Evolutionary conservation across 2,797 vertebrate genomes (phyloP).

Genomic region (Neoniphon sammara): DNA sequence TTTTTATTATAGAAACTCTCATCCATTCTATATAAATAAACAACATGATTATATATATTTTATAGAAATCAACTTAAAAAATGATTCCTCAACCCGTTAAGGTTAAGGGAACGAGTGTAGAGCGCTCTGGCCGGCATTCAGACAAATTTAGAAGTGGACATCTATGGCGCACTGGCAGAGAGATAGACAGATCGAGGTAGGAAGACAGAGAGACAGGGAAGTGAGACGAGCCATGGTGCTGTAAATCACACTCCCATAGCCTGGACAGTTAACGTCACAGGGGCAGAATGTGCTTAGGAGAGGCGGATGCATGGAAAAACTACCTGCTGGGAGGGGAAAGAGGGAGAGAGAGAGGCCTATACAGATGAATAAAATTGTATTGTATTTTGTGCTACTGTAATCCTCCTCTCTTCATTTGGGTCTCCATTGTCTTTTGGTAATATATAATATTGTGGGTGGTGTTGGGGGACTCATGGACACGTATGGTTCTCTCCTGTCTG

Average conservation of each 20-base stretch:
- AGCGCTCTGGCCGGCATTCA: constrained; percentile 62
- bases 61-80: constrained; percentile 13
- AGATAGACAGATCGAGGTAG: constrained; percentile 24
- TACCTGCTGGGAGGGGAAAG: constrained; percentile 7
- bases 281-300: constrained; percentile 50
- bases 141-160: constrained; percentile 82
- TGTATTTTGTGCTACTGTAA: background rate
- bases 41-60: background rate
- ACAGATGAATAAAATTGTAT: background rate
- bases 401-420: background rate
- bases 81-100: constrained; percentile 41
- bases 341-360: background rate
- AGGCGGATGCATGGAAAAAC: constrained; percentile 47
- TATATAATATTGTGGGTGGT: background rate
- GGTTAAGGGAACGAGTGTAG: constrained; percentile 52
- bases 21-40: background rate
- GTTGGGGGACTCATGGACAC: constrained; percentile 4
- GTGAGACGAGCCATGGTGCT: constrained; percentile 61
- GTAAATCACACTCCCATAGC: constrained; percentile 74
- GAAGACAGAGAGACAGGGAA: constrained; percentile 34
- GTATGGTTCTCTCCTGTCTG: constrained; percentile 77
- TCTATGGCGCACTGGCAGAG: constrained; percentile 69
- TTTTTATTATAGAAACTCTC: background rate
- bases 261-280: constrained; percentile 58
- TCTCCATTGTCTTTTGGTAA: background rate